Evolutionary conservation across 64 coral and sea anemone genomes (phyloP).

Genomic region (Hydrozoanthus tunicans): DNA sequence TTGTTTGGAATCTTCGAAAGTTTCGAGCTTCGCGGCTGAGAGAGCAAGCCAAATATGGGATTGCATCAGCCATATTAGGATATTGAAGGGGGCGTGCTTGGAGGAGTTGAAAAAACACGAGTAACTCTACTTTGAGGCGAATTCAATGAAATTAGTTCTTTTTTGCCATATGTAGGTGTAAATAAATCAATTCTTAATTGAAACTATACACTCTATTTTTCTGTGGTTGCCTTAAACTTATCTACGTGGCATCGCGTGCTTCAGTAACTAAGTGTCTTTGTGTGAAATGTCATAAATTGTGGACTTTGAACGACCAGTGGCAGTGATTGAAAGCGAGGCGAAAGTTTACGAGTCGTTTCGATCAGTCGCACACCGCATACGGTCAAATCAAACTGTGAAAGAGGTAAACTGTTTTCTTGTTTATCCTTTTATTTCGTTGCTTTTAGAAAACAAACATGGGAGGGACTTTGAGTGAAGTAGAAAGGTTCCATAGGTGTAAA

Average conservation of each 20-base stretch:
- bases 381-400: background rate
- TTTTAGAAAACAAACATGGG: no score
- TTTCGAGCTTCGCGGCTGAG: background rate
- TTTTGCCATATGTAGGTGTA: background rate
- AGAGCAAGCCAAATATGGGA: background rate
- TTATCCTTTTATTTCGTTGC: background rate
- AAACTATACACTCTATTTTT: background rate
- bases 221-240: background rate
- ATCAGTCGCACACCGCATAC: background rate
- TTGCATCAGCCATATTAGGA: slow-evolving; percentile 47
- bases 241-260: slow-evolving; percentile 34
- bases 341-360: background rate
- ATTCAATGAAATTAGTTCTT: background rate
- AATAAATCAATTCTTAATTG: background rate
- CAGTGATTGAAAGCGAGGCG: slow-evolving; percentile 30
- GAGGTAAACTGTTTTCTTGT: background rate
- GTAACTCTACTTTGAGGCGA: background rate
- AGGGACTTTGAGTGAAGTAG: background rate
- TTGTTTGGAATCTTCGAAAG: background rate
- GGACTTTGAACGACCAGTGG: slow-evolving; percentile 38
- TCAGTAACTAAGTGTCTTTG: background rate
- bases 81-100: slow-evolving; percentile 19
- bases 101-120: background rate
- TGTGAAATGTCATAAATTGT: background rate
- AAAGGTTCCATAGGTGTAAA: background rate